phyloP scores from a whole-genome alignment of 2,797 vertebrate species.

The Gallirallus australis region DNA sequence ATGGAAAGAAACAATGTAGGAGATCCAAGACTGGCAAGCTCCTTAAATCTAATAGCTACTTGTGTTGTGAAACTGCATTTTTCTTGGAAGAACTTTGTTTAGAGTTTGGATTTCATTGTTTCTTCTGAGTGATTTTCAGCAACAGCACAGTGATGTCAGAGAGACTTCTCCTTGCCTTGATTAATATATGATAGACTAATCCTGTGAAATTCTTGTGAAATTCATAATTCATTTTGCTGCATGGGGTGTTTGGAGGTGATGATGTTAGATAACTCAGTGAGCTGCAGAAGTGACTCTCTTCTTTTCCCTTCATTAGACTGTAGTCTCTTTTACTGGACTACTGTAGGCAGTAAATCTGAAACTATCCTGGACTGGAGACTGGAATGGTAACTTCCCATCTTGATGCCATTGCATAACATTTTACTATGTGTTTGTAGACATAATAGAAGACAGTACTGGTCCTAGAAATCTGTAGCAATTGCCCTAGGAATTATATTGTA shows the following conservation, averaged over 20 bases:
- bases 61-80: slow-evolving; percentile 2
- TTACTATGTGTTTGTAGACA: neutral
- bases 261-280: neutral
- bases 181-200: slow-evolving; percentile 20
- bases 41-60: slow-evolving; percentile 26
- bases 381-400: neutral
- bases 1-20: slow-evolving; percentile 46
- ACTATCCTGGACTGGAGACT: neutral
- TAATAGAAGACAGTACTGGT: neutral
- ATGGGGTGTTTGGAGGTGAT: neutral
- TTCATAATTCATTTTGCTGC: neutral
- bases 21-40: slow-evolving; percentile 30
- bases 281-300: neutral
- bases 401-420: neutral
- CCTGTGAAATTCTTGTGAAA: slow-evolving; percentile 39
- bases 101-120: neutral
- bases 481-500: neutral
- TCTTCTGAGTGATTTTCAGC: slow-evolving; percentile 33
- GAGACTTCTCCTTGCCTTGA: neutral
- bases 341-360: neutral
- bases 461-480: neutral
- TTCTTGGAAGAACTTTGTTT: slow-evolving; percentile 17
- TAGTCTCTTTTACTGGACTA: neutral
- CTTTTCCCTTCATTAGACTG: neutral
- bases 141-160: slow-evolving; percentile 9